These are phyloP conservation scores for Hyphantria cunea DNA, from an alignment of 1,140 invertebrate species.

Conservation along the genomic window DNA sequence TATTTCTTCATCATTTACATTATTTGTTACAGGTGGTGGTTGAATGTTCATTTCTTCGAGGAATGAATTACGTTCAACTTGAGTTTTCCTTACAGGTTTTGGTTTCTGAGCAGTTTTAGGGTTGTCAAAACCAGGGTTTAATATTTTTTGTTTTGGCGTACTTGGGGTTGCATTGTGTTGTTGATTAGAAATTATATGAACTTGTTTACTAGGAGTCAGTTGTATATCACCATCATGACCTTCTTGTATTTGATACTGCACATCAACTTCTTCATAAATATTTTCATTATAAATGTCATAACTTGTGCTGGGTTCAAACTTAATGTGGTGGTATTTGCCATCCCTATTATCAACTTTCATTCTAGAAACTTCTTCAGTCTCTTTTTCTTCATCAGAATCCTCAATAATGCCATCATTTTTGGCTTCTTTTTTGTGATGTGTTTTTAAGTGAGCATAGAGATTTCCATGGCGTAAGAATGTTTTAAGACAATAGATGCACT, in stretches of 20 bases:
- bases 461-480: conserved; percentile 84
- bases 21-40: conserved; percentile 7
- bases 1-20: conserved; percentile 74
- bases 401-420: conserved; percentile 84
- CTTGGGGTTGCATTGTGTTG: too few relatives aligned
- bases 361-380: conserved; percentile 18
- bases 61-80: conserved; percentile 27
- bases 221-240: conserved; percentile 76
- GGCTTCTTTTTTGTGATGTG: conserved; percentile 83
- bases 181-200: conserved; percentile 47
- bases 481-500: conserved; percentile 87
- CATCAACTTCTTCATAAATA: conserved; percentile 55
- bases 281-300: conserved; percentile 48
- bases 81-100: conserved; percentile 14
- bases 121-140: conserved; percentile 53
- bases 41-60: conserved; percentile 31
- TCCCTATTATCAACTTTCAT: conserved; percentile 39
- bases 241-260: conserved; percentile 67
- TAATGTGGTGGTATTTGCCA: conserved; percentile 48
- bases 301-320: conserved; percentile 57
- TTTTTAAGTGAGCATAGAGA: conserved; percentile 86
- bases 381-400: conserved; percentile 82
- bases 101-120: conserved; percentile 25
- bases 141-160: conserved; percentile 58
- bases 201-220: conserved; percentile 77